A percentile compares a stretch with the other conserved stretches of the same genome.
Evolutionary conservation across 2,113 vertebrate genomes (phyloP).

Genomic region (Nettapus auritus): DNA sequence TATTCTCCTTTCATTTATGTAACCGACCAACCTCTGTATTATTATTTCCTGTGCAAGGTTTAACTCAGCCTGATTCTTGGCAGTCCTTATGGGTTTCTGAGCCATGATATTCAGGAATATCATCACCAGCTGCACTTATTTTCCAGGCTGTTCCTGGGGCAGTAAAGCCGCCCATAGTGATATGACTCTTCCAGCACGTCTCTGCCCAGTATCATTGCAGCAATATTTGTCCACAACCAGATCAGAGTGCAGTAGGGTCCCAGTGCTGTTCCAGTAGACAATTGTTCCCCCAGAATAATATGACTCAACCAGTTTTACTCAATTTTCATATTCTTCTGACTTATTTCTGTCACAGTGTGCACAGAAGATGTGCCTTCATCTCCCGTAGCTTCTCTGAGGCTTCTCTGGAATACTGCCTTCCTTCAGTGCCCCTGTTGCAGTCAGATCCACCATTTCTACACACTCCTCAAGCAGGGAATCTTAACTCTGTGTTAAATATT

Average conservation of each 20-base stretch:
- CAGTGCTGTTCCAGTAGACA: background rate
- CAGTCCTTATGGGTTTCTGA: background rate
- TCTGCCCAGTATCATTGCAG: background rate
- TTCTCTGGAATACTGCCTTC: background rate
- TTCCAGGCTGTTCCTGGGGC: background rate
- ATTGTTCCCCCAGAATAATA: background rate
- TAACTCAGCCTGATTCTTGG: background rate
- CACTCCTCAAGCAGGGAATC: background rate
- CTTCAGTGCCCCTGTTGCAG: fast-evolving
- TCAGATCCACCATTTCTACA: background rate
- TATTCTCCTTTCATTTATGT: background rate
- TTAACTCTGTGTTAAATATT: background rate
- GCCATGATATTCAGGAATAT: background rate
- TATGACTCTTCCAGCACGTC: background rate
- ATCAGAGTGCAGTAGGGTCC: background rate
- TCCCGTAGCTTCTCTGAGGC: background rate
- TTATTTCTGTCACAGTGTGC: background rate
- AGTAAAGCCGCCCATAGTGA: background rate
- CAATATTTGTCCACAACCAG: background rate
- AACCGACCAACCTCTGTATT: background rate
- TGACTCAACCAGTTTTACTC: background rate
- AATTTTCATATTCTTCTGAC: background rate
- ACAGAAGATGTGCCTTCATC: background rate
- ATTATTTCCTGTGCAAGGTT: background rate
- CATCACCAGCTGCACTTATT: background rate